Percentiles rank a stretch among this genome's conserved stretches.
Evolutionary conservation across 2,797 vertebrate genomes (phyloP).

Genomic region (Pteropus rufus): DNA sequence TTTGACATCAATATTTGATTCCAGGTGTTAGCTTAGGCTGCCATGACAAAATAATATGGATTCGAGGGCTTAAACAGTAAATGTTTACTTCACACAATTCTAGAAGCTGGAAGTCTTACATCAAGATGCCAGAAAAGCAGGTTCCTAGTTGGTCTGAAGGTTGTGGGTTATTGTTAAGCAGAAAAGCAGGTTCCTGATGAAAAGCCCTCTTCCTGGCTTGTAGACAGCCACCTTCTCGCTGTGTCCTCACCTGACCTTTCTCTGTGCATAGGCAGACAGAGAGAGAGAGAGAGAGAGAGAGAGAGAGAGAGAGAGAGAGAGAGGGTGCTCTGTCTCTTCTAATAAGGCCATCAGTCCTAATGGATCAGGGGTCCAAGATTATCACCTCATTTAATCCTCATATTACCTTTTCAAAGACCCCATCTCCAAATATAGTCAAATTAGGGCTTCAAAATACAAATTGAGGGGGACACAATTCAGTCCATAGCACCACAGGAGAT

Average conservation of each 20-base stretch:
- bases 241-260: no score
- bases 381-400: neutral
- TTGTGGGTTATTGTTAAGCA: neutral
- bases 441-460: neutral
- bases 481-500: accelerated
- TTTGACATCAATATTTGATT: neutral
- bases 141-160: no score
- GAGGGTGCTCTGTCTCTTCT: neutral
- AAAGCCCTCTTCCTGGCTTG: neutral
- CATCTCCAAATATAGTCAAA: neutral
- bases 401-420: neutral
- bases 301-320: no score
- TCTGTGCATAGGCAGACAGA: neutral
- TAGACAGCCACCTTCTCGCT: neutral
- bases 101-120: neutral
- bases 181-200: neutral
- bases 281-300: neutral
- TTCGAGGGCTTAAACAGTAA: neutral
- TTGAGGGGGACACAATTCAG: accelerated
- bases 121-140: neutral
- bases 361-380: neutral
- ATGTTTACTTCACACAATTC: neutral
- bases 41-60: neutral
- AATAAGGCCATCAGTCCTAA: neutral
- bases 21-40: neutral